Conservation (phyloP, 1,140 invertebrate species). For the Drosophila sp. region DNA sequence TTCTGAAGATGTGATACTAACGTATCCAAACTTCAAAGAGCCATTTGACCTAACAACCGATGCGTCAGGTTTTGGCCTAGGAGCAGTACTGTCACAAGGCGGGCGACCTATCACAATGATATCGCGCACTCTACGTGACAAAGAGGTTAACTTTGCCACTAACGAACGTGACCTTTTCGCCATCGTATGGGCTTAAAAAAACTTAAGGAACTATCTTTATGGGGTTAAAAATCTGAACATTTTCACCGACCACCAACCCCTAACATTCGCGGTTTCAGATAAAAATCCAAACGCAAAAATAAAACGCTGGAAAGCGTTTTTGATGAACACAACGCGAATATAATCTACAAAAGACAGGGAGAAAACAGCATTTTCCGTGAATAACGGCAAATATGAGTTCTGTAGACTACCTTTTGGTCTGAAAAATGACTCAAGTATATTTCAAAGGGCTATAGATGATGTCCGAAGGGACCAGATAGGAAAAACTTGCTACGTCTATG, state of each 20-base stretch:
- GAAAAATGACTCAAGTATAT: too few species aligned
- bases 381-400: too few species aligned
- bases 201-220: slow-evolving; percentile 25
- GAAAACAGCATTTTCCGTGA: too few species aligned
- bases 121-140: too few species aligned
- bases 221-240: slow-evolving; percentile 27
- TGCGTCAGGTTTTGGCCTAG: slow-evolving; percentile 23
- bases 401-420: too few species aligned
- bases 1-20: slow-evolving; percentile 33
- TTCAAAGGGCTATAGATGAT: too few species aligned
- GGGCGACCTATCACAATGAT: too few species aligned
- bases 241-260: slow-evolving; percentile 17
- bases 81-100: slow-evolving; percentile 3
- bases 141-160: slow-evolving; percentile 19
- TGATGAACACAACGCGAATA: neutral
- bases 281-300: slow-evolving; percentile 20
- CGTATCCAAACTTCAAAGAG: slow-evolving; percentile 67
- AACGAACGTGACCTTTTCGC: slow-evolving; percentile 15
- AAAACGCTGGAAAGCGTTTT: neutral
- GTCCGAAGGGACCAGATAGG: too few species aligned
- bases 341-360: slow-evolving; percentile 29
- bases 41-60: slow-evolving; percentile 76
- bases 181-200: slow-evolving; percentile 27
- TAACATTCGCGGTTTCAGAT: slow-evolving; percentile 15
- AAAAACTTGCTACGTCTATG: too few species aligned